These are phyloP conservation scores for Nephrotoma guestfalica DNA, from an alignment of 2,888 invertebrate genomes.

Conservation along the genomic window DNA sequence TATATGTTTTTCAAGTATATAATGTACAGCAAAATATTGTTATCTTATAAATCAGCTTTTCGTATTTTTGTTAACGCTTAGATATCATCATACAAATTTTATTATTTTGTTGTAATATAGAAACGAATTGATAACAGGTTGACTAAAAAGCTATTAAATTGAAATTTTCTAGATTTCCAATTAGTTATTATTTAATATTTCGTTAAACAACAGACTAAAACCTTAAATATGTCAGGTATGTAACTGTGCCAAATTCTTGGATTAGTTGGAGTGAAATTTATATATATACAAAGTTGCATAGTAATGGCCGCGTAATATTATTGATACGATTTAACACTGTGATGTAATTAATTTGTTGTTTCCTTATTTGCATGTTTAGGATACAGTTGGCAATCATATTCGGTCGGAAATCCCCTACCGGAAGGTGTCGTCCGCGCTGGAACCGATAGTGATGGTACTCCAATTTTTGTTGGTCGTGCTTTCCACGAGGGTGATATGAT, in stretches of 20 bases:
- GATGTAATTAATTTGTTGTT: not conserved
- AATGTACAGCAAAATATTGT: not conserved
- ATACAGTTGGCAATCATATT: not conserved
- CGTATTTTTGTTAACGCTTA: not conserved
- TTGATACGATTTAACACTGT: not conserved
- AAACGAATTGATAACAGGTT: not conserved
- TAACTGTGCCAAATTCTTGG: not conserved
- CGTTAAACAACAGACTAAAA: not conserved
- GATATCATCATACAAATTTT: not conserved
- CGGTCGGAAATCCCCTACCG: not conserved
- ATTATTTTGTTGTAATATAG: not conserved
- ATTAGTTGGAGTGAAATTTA: not conserved
- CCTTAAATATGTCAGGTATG: not conserved
- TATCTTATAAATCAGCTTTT: not conserved
- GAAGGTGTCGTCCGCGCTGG: constrained; percentile 41
- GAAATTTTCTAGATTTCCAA: not conserved
- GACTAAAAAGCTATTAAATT: not conserved
- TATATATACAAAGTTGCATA: not conserved
- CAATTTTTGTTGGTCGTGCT: constrained; percentile 60
- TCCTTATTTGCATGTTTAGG: not conserved
- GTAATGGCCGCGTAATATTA: not conserved
- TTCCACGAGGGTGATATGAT: constrained; percentile 45
- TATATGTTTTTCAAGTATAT: not conserved
- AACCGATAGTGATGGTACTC: constrained; percentile 51
- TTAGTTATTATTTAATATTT: not conserved